A percentile compares a stretch with the other conserved stretches of the same genome.
Conservation (phyloP, 2,797 vertebrate genomes). For the Helostoma temminkii region DNA sequence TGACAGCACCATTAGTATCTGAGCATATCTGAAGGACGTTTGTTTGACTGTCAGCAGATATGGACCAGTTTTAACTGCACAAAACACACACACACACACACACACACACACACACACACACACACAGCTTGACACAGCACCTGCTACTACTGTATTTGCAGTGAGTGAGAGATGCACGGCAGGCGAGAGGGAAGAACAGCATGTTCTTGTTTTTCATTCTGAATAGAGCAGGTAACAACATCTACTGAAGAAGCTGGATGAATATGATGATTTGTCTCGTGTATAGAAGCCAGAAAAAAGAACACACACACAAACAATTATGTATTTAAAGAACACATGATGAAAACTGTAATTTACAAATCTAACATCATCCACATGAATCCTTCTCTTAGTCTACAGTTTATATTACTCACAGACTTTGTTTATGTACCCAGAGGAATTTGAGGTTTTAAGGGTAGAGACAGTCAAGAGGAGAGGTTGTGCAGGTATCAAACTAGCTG, state of each 20-base stretch:
- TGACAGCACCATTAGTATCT: conserved; percentile 19
- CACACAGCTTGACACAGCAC: conserved; percentile 41
- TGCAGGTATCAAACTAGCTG: conserved; percentile 51
- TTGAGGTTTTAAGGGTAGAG: conserved; percentile 2
- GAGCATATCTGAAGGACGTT: conserved; percentile 41
- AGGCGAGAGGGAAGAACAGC: conserved; percentile 51
- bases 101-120: neutral
- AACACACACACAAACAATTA: neutral
- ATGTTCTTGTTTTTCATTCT: conserved; percentile 51
- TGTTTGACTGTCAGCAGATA: conserved; percentile 25
- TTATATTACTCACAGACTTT: conserved; percentile 4
- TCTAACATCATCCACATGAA: neutral
- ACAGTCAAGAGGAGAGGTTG: conserved; percentile 4
- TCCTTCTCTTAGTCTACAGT: neutral
- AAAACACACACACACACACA: conserved; percentile 1
- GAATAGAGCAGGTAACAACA: conserved; percentile 24
- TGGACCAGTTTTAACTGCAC: conserved; percentile 6
- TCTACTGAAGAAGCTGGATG: neutral
- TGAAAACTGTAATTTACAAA: neutral
- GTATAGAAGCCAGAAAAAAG: neutral
- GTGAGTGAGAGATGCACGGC: conserved; percentile 39
- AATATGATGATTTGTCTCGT: conserved; percentile 30
- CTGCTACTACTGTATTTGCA: conserved; percentile 43
- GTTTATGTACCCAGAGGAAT: conserved; percentile 23
- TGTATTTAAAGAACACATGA: neutral